phyloP scores from a whole-genome alignment of 2,797 vertebrate genomes.

The Microctenopoma lineatum region DNA sequence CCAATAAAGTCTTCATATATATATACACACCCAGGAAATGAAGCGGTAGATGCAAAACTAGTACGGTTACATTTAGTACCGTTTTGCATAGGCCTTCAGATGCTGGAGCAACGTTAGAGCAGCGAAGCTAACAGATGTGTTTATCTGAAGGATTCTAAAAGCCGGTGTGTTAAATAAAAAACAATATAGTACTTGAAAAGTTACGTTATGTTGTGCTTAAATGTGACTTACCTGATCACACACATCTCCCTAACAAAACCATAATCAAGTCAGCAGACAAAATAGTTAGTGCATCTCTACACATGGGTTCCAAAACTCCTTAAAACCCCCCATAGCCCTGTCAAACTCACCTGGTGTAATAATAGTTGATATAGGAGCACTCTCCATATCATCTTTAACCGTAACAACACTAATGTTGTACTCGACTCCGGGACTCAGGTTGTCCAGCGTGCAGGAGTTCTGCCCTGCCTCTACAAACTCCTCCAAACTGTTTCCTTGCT shows the following conservation, averaged over 20 bases:
- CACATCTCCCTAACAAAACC: background rate
- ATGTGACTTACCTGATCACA: constrained; percentile 7
- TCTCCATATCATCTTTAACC: constrained; percentile 93
- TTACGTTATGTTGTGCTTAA: background rate
- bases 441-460: constrained; percentile 92
- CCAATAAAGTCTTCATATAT: constrained; percentile 50
- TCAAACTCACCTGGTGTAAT: constrained; percentile 87
- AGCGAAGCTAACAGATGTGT: constrained; percentile 1
- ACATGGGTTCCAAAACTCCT: background rate
- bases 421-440: constrained; percentile 92
- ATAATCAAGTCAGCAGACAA: background rate
- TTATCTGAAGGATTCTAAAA: constrained; percentile 26
- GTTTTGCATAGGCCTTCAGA: constrained; percentile 13
- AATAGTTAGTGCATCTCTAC: background rate
- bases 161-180: background rate
- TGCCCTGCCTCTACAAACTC: constrained; percentile 90
- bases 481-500: constrained; percentile 91
- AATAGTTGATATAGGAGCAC: constrained; percentile 88
- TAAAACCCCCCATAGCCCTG: background rate
- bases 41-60: constrained; percentile 38
- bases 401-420: constrained; percentile 96
- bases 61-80: background rate
- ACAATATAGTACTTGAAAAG: background rate
- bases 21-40: constrained; percentile 26
- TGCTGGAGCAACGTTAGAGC: constrained; percentile 14